phyloP scores from a whole-genome alignment of 2,113 vertebrate species.

The Tragelaphus imberbis region DNA sequence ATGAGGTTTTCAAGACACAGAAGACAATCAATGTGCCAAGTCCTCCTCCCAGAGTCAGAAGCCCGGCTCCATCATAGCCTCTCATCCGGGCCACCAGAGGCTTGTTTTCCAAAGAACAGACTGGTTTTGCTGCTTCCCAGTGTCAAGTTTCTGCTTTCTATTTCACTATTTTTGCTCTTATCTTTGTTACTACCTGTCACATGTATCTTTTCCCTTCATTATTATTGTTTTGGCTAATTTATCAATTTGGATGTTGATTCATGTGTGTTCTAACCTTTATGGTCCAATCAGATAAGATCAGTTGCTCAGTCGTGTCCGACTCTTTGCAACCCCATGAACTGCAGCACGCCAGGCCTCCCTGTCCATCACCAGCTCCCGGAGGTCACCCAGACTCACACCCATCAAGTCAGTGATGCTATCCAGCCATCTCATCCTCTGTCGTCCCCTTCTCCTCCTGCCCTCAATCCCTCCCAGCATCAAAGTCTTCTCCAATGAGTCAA shows the following conservation, averaged over 20 bases:
- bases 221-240: background rate
- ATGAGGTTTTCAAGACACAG: background rate
- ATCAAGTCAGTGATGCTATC: no score
- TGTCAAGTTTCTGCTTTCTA: background rate
- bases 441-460: no score
- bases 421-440: no score
- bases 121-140: background rate
- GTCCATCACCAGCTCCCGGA: no score
- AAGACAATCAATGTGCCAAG: background rate
- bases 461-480: no score
- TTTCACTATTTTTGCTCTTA: background rate
- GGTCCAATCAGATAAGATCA: no score
- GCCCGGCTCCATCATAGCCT: rapidly evolving
- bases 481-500: no score
- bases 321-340: no score
- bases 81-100: background rate
- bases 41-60: background rate
- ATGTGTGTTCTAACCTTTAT: background rate
- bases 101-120: background rate
- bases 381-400: no score
- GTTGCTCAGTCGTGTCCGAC: no score
- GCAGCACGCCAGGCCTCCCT: no score
- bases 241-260: background rate
- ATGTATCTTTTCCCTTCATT: background rate
- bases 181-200: background rate